Base-by-base conservation (phyloP, 2,113 vertebrate species). In the Macquaria australasica region DNA sequence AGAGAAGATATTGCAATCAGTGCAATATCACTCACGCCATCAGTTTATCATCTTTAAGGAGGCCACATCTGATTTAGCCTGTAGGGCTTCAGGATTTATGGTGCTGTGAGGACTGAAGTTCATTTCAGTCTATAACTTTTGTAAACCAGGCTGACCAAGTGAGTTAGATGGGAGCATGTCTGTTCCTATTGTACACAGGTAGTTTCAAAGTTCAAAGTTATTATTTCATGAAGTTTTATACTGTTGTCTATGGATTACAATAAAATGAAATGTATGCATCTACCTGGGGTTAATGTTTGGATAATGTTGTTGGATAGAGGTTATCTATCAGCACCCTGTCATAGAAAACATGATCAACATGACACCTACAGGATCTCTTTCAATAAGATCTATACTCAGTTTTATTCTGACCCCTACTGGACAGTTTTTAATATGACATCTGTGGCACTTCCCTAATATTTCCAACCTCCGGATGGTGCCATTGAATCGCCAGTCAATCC, bases 381-480 rank as follows among this genome's bases (percentile, higher is more conserved):
- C 5, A 62, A 2, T 31, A 18, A 23, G 20, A 2, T 48, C 9
- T 11, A 10, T 11, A 81, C 4, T 39, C 31, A 2, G 63, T 18
- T 69, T 31, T 31, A 11, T 55, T 74, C 76, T 88, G 90, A 74
- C 87, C 67, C 43, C 88, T 87, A 69, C 20, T 85, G 93, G 79
- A 73, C 14, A 41, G 6, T 28, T 15, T 34, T 1, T 21, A 7
- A 16, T 21, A 41, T 55, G 66, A 15, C 71, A 70, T 0, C 0
- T 21, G 6, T 43, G 4, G 12, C 1, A 39, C 20, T 2, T 28
- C 8, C 4, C 5, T 25, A 1, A 53, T 39, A 45, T 64, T 67
- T 83, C 45, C 18, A 50, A 51, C 70, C 91, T 87, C 56, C 69
- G 92, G 92, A 37, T 82, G 83, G 86, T 20, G 73, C 31, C 70